phyloP scores from a whole-genome alignment of 2,113 vertebrate species.

The Triplophysa tibetana region DNA sequence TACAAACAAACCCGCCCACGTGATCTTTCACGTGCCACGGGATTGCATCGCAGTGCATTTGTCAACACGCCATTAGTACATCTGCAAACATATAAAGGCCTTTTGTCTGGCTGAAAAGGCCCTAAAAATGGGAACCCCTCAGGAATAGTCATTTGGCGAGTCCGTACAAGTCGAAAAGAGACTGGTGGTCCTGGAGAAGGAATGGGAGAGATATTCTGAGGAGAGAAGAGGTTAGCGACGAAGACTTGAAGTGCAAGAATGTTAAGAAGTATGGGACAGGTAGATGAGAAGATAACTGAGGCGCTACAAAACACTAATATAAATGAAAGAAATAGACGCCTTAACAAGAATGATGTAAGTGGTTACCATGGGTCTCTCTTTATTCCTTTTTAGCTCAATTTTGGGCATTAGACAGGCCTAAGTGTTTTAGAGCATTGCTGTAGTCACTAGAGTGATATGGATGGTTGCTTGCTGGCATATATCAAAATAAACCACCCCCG shows the following conservation, averaged over 20 bases:
- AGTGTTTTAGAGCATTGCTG: too few species aligned
- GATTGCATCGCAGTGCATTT: background rate
- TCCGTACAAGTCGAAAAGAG: background rate
- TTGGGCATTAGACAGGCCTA: too few species aligned
- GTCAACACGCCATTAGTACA: background rate
- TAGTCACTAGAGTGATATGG: too few species aligned
- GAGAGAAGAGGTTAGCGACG: background rate
- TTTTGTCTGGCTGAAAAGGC: background rate
- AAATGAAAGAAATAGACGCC: background rate
- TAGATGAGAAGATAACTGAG: background rate
- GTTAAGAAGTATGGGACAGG: background rate
- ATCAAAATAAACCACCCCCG: too few species aligned
- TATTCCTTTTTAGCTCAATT: too few species aligned
- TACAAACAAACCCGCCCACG: constrained; percentile 24
- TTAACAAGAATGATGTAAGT: background rate
- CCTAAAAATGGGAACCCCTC: background rate
- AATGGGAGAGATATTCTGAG: constrained; percentile 10
- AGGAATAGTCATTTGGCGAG: background rate
- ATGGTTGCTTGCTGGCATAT: too few species aligned
- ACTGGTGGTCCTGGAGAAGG: background rate
- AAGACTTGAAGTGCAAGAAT: background rate
- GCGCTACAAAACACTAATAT: background rate
- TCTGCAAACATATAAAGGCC: background rate
- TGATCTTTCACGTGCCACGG: constrained; percentile 2
- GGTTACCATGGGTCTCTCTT: too few species aligned